These are phyloP conservation scores for Melanotaenia boesemani DNA, from an alignment of 2,797 vertebrate genomes.

Conservation along the genomic window DNA sequence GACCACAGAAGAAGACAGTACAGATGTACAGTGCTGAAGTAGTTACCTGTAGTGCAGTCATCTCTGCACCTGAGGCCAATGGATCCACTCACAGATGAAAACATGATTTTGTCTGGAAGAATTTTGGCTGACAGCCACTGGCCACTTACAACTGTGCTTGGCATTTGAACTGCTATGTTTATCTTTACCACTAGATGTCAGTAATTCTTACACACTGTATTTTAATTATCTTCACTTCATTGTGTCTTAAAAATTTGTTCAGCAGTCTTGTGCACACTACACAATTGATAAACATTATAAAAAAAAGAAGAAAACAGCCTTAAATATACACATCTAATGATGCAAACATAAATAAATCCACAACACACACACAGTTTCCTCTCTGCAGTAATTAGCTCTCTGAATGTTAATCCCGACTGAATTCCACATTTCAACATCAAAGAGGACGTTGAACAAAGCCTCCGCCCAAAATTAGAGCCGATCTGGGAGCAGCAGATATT, in stretches of 20 bases:
- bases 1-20: too few species aligned
- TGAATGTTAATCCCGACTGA: slow-evolving; percentile 66
- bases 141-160: too few species aligned
- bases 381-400: slow-evolving; percentile 65
- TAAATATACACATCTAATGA: slow-evolving; percentile 1
- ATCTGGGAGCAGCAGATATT: slow-evolving; percentile 61
- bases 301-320: neutral
- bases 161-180: neutral
- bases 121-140: neutral
- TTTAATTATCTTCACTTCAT: neutral
- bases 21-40: too few species aligned
- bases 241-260: neutral
- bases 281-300: neutral
- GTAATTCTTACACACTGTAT: neutral
- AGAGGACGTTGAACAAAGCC: slow-evolving; percentile 64
- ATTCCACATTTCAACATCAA: slow-evolving; percentile 71
- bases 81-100: too few species aligned
- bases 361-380: slow-evolving; percentile 24
- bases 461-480: slow-evolving; percentile 57
- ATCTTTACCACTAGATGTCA: neutral
- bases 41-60: neutral
- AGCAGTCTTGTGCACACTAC: neutral
- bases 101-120: neutral
- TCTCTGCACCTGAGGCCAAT: neutral
- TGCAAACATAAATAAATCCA: neutral